phyloP scores from a whole-genome alignment of 2,797 vertebrate genomes.

The Acridotheres tristis region DNA sequence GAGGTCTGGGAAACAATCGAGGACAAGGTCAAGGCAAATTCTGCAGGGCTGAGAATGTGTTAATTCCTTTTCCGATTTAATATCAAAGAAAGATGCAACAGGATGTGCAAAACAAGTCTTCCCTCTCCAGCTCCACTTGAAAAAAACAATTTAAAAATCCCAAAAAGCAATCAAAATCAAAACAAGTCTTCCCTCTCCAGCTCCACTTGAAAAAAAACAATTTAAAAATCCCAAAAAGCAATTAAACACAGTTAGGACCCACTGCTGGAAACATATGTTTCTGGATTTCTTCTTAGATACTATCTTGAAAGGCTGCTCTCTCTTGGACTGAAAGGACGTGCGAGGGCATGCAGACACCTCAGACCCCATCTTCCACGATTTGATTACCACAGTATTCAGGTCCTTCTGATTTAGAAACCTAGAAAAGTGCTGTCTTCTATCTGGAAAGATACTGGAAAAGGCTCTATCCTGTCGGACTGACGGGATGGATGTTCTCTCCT shows the following conservation, averaged over 20 bases:
- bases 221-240: neutral
- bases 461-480: neutral
- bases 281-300: neutral
- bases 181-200: neutral
- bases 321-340: neutral
- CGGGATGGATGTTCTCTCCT: neutral
- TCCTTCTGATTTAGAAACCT: neutral
- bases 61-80: neutral
- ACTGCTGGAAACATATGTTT: neutral
- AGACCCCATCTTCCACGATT: neutral
- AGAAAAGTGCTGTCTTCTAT: neutral
- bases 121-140: too few species aligned
- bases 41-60: neutral
- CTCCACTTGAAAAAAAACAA: neutral
- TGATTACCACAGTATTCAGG: neutral
- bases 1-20: neutral
- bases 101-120: neutral
- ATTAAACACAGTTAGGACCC: neutral
- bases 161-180: neutral
- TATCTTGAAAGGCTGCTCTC: neutral
- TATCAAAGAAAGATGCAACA: neutral
- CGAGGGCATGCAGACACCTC: rapidly evolving
- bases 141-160: neutral
- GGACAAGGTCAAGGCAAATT: neutral
- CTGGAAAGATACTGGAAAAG: neutral